Base-by-base conservation (phyloP, 2,888 invertebrate genomes). In the Oscheius onirici region DNA sequence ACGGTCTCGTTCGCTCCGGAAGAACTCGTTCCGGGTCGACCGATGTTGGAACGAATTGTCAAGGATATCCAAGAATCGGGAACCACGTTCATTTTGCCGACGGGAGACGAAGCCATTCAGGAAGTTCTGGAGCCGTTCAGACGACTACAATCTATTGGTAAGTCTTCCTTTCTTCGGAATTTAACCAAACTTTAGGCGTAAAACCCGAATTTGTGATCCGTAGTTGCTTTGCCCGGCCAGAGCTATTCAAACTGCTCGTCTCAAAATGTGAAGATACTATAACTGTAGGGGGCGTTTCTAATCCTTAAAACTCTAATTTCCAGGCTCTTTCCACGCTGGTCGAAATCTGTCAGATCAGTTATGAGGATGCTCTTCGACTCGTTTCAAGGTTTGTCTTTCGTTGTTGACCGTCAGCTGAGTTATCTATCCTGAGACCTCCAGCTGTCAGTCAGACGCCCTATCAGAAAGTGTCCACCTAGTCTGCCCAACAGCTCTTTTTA, bases 301-400 rank as follows among this genome's bases (percentile, higher is more conserved):
- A 22, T 44, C 13, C 44, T 15, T 49, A 13, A 10, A 26, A 24
- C 1, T n/a, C 17, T 69, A 34, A 46, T 41, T 74, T 82, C 49
- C 66, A 83, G 74, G 63, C 80, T 15, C 66, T 84, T 24, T 69
- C 77, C 10, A 46, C 74, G 20, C 72, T 84, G 46, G 78, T 79
- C 15, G 24, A 43, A 34, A 43, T 66, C 24, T 76, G 78, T 55
- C 66, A 70, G 52, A 57, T 84, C 57, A 83, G 77, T 24, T 83
- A 74, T 51, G 84, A 84, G 26, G 79, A 81, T 65, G 73, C 82
- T 1, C 74, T 84, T 54, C 73, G 83, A 8, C 66, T 84, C 20
- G 34, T 49, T 24, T 15, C 24, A 24, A 28, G 49, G 63, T 63
- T n/a, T 11, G n/a, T 55, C 11, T n/a, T 13, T 20, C 3, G 24